These are phyloP conservation scores for Bembecia ichneumoniformis DNA, from an alignment of 2,888 invertebrate genomes.

Conservation along the genomic window DNA sequence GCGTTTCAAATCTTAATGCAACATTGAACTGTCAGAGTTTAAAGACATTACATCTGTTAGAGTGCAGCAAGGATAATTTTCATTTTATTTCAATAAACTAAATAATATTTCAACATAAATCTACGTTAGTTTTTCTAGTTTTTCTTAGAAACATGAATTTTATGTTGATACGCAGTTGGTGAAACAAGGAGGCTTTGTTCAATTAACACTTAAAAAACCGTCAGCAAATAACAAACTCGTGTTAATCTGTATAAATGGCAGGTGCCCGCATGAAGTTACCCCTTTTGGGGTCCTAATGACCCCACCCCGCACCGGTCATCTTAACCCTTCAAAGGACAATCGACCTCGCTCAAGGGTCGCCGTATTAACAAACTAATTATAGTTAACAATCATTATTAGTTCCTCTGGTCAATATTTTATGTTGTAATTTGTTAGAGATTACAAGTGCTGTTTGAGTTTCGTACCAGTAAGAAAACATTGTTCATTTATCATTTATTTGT, in stretches of 20 bases:
- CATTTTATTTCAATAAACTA: no score
- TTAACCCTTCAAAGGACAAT: constrained; percentile 69
- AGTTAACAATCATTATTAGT: constrained; percentile 10
- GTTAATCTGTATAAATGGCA: constrained; percentile 44
- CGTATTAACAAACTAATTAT: constrained; percentile 10
- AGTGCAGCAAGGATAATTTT: no score
- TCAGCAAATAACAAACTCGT: constrained; percentile 40
- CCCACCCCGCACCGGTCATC: constrained; percentile 40
- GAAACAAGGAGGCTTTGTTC: constrained; percentile 14
- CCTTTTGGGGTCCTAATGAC: constrained; percentile 8
- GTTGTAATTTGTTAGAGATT: neutral
- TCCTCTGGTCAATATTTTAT: constrained; percentile 9
- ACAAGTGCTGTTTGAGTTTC: neutral
- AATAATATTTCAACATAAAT: no score
- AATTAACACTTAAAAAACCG: constrained; percentile 53
- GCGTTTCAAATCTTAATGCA: no score
- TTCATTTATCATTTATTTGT: no score
- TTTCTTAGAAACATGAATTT: no score
- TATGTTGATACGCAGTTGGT: neutral
- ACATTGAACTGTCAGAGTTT: no score
- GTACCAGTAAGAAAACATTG: no score
- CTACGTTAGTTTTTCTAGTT: no score
- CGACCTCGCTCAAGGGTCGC: constrained; percentile 23
- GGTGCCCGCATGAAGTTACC: constrained; percentile 61
- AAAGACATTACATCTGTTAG: no score